Evolutionary conservation across 1,140 invertebrate species (phyloP).

Genomic region (Scaptomyza graminum): DNA sequence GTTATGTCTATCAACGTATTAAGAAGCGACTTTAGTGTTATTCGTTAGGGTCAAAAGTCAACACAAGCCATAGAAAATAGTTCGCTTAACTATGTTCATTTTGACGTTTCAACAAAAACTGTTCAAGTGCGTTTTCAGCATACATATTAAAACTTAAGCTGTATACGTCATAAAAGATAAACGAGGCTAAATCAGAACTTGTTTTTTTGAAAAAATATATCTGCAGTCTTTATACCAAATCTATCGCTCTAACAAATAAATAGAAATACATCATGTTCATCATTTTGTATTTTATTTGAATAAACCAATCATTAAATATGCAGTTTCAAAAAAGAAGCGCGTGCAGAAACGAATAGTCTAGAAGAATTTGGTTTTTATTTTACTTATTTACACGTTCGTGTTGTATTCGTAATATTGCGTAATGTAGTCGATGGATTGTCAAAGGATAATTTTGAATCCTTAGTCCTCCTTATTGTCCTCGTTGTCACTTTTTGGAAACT

Average conservation of each 20-base stretch:
- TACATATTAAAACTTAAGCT: conserved; percentile 15
- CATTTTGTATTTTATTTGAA: neutral
- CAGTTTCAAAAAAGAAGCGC: neutral
- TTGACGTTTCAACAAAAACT: conserved; percentile 42
- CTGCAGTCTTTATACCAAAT: too few relatives aligned
- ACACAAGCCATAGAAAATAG: conserved; percentile 25
- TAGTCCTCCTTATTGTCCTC: neutral
- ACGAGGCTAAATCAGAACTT: too few relatives aligned
- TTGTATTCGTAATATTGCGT: neutral
- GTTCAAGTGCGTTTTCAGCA: neutral
- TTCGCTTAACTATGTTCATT: conserved; percentile 43
- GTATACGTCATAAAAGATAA: neutral
- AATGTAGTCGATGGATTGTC: neutral
- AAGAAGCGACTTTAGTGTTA: neutral
- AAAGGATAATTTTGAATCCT: neutral
- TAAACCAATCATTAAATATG: neutral
- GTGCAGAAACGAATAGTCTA: neutral
- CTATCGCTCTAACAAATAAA: neutral
- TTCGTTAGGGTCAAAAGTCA: neutral
- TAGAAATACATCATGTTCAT: too few relatives aligned
- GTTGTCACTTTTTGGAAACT: neutral
- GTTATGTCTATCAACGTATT: neutral
- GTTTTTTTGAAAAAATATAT: too few relatives aligned
- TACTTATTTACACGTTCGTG: conserved; percentile 12
- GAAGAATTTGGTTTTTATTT: neutral